Conservation (phyloP, 2,113 vertebrate genomes). For the Perognathus longimembris region DNA sequence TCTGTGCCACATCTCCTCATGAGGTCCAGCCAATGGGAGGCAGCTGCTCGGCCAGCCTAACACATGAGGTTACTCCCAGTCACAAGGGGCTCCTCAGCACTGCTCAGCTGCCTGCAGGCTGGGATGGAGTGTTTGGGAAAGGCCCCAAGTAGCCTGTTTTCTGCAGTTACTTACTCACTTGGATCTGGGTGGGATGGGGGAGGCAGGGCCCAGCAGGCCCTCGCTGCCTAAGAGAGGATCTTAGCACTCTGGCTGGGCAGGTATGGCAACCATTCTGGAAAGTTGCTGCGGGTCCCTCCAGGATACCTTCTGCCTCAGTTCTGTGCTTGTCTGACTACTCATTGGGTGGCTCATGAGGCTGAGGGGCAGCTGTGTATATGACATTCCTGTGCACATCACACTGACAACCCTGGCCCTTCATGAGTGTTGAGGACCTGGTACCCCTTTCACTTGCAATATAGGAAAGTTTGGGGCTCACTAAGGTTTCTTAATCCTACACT, state of each 20-base stretch:
- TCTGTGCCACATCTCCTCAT: conserved; percentile 85
- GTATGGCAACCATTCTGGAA: background rate
- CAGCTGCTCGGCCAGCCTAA: background rate
- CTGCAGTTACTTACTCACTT: background rate
- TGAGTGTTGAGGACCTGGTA: background rate
- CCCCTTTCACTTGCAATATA: background rate
- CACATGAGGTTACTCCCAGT: conserved; percentile 80
- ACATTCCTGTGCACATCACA: background rate
- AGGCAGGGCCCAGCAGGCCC: background rate
- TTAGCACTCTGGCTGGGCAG: conserved; percentile 1
- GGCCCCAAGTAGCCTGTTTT: conserved; percentile 42
- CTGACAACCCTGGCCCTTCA: background rate
- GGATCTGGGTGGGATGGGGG: background rate
- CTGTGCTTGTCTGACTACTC: background rate
- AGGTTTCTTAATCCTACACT: background rate
- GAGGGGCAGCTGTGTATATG: background rate
- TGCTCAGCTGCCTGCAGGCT: background rate
- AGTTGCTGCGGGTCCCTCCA: background rate
- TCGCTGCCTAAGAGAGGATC: background rate
- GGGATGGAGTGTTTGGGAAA: conserved; percentile 7
- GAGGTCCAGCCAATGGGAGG: conserved; percentile 82
- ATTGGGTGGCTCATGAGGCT: background rate
- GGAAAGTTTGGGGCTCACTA: background rate
- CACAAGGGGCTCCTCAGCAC: conserved; percentile 55
- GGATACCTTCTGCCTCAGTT: background rate